A percentile compares a stretch with the other conserved stretches of the same genome.
These are phyloP conservation scores for Himalopsyche kuldschensis DNA, from an alignment of 2,888 invertebrate genomes.

Conservation along the genomic window DNA sequence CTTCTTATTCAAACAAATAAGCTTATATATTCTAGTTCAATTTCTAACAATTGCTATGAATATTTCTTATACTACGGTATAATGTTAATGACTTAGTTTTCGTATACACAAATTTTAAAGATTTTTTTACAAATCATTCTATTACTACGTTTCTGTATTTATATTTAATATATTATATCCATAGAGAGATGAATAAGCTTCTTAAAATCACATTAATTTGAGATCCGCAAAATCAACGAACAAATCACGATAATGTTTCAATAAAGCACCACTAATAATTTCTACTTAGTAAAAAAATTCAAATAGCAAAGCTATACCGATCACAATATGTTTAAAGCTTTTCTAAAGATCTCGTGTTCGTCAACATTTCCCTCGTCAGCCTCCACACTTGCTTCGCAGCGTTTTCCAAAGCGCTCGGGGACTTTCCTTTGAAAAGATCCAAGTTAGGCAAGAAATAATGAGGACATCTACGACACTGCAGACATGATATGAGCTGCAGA, in stretches of 20 bases:
- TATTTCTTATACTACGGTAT: not conserved
- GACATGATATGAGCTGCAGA: slow-evolving; percentile 89
- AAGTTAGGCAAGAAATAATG: slow-evolving; percentile 93
- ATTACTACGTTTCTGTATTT: too few species aligned
- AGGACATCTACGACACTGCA: slow-evolving; percentile 91
- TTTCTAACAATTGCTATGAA: too few species aligned
- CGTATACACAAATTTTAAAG: not conserved
- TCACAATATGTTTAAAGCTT: slow-evolving; percentile 58
- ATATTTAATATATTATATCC: not conserved
- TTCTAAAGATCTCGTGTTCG: slow-evolving; percentile 88
- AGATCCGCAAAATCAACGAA: not conserved
- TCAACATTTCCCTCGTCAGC: slow-evolving; percentile 85
- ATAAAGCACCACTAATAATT: not conserved
- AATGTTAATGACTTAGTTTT: not conserved
- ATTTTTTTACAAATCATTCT: not conserved
- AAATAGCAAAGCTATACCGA: not conserved
- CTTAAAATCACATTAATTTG: not conserved
- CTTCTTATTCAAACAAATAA: too few species aligned
- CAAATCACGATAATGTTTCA: not conserved
- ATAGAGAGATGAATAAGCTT: not conserved
- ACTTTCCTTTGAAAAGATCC: slow-evolving; percentile 91
- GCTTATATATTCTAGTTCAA: too few species aligned
- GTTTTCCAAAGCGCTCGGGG: slow-evolving; percentile 84
- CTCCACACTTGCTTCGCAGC: slow-evolving; percentile 94
- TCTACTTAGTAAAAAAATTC: not conserved